Evolutionary conservation across 2,888 invertebrate species (phyloP), one percentile per base, ranked within the genome.

Genomic region (Drosophila setosimentum): DNA sequence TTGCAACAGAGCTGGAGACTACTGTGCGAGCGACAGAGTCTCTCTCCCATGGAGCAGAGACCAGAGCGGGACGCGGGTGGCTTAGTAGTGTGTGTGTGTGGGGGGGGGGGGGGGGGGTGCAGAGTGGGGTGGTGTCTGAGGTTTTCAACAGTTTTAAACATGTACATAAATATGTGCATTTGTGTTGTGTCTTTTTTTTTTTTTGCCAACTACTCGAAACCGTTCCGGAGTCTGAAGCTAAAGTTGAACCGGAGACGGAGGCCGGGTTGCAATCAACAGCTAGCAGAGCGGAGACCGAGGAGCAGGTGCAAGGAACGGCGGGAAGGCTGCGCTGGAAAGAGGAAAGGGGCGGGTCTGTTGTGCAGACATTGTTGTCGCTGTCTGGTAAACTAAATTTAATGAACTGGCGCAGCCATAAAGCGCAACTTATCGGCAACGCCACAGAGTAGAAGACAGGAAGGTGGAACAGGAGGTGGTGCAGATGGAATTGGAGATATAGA

Each of bases 361-460:
- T 68, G 70, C 79, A 83, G 85, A 87, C 87, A 78, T 83, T 85
- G 89, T 85, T 86, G 87, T 77, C 75, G 85, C 76, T 83, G 89
- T 89, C 86, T 87, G 90, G 83, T 73, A 69, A 87, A 85, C 84
- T 85, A 78, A 87, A 89, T 86, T 88, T 87, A 89, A 87, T 89
- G 88, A 87, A 88, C 90, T 87, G 81, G 78, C 81, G 83, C 81
- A 85, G 74, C 76, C 88, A 89, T 89, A 87, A 89, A 90, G 86
- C 73, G 81, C 77, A 86, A 85, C 80, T 84, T 89, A 89, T 85
- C 84, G 86, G 64, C 75, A 69, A 82, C 70, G 66, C 68, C 59
- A 68, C 33, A 40, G 37, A 45, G 24, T 3, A 30, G 45, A 13
- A 30, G 18, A 30, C 49, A n/a, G 8, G 49, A 27, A 21, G 60